Evolutionary conservation across 2,113 vertebrate species (phyloP), one percentile per base, ranked within the genome.

Genomic region (Macrotis lagotis): DNA sequence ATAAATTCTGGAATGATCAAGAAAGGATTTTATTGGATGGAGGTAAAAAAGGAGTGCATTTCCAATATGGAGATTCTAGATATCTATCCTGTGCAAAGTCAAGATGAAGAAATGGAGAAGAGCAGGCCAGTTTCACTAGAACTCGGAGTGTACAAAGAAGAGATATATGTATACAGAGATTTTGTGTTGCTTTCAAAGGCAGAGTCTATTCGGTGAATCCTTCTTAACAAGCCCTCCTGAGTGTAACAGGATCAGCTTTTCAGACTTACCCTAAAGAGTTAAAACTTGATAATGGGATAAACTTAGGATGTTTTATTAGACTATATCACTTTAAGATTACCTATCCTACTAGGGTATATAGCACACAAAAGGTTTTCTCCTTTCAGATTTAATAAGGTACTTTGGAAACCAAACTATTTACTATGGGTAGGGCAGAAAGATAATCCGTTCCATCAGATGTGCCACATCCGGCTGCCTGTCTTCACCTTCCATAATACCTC

Each of bases 381-480:
- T 95, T 91, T 49, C 47, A 48, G 96, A 26, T 59, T 96, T 95
- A 91, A 90, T 94, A 44, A 93, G 94, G 74, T 11, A 7, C n/a
- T 53, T 52, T 51, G 93, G 88, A 59, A 92, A 66, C 59, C 91
- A 31, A 12, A 74, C 92, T 91, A 24, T 49, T 53, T 92, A 91
- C 90, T 25, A 0, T 0, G 88, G 93, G 90, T 31, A 89, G 83
- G 50, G 50, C 48, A 48, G 25, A 90, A 49, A 31, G 48, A 50
- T 25, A 49, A 49, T 90, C 89, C 28, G 31, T 66, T 90, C 90
- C 94, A 10, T 55, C 91, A 52, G 52, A 31, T 10, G 49, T 91
- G 90, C 94, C 88, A 52, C 90, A 89, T 89, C 92, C 89, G 25
- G 83, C 95, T 89, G 90, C 55, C 95, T 31, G 12, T 66, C 48